Conservation (phyloP, 92 coral and sea anemone genomes). For the Phenganax subtilis region DNA sequence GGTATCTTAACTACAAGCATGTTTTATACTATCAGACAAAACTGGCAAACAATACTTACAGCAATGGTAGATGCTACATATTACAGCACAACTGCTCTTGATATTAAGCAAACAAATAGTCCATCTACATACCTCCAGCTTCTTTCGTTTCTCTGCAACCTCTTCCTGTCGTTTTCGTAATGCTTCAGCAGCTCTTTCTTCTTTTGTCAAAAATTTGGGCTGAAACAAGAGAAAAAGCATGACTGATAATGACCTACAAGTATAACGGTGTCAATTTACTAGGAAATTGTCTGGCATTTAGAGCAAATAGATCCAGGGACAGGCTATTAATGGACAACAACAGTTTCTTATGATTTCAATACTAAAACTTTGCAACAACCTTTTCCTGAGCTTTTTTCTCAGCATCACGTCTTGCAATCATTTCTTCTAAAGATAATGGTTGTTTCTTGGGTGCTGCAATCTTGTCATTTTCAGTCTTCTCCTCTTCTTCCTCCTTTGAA, state of each 20-base stretch:
- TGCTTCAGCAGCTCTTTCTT: slow-evolving; percentile 91
- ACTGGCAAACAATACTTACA: neutral
- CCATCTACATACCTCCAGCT: slow-evolving; percentile 61
- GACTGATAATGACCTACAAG: neutral
- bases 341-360: too few species aligned
- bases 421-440: slow-evolving; percentile 94
- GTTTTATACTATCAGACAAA: neutral
- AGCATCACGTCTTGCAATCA: slow-evolving; percentile 98
- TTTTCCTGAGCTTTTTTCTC: slow-evolving; percentile 95
- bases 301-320: too few species aligned
- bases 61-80: too few species aligned
- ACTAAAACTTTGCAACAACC: slow-evolving; percentile 7
- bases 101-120: neutral
- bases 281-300: too few species aligned
- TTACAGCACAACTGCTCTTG: neutral
- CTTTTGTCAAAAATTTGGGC: slow-evolving; percentile 96
- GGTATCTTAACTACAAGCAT: too few species aligned
- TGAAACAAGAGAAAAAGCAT: slow-evolving; percentile 26
- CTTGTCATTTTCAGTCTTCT: slow-evolving; percentile 55
- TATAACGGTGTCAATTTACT: neutral
- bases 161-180: slow-evolving; percentile 80
- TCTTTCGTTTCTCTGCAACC: slow-evolving; percentile 80
- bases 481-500: slow-evolving; percentile 67
- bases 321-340: too few species aligned
- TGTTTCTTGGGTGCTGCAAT: slow-evolving; percentile 39